Evolutionary conservation across 2,888 invertebrate species (phyloP), one percentile per base, ranked within the genome.

Genomic region (Limenitis camilla): DNA sequence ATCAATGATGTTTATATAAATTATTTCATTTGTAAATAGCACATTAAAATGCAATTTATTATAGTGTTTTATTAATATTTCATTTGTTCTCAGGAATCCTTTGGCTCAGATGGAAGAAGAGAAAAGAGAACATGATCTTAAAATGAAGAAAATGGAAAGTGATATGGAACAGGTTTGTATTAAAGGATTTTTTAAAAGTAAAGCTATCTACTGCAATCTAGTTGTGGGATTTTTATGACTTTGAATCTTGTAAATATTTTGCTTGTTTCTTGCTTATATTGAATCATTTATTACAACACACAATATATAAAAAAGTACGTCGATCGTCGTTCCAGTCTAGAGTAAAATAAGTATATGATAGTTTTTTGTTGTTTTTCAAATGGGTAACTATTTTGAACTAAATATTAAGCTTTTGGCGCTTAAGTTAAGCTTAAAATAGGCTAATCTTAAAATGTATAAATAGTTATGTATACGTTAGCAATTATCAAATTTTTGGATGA

Each of bases 51-150:
- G 19, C 19, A 19, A 19, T 6, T 45, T 29, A 10, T 11, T 29
- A 11, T 29, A 6, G 5, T 27, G 30, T 40, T n/a, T 35, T 31
- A 41, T 40, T 36, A 28, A 28, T 35, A 40, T 27, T 36, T 60
- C 47, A 52, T 58, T 81, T 80, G 75, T 76, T 81, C 85, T 11
- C 85, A 96, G 96, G 92, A 99, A 99, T 88, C 99, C 99, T 42
- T 89, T 99, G 74, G 96, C 98, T 52, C 98, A 98, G 83, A 96
- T 99, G 94, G 99, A 99, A 78, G 98, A 98, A 76, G 99, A 99
- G 78, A 97, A 97, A 78, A 92, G 95, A 56, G 97, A 98, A 71
- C 98, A 99, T 69, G 97, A 98, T 76, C 90, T 92, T 60, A 97
- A 97, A 82, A 96, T 98, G 95, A 98, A 98, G 88, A 98, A 98